phyloP scores from a whole-genome alignment of 1,140 invertebrate species.

The Bombus sibiricus region DNA sequence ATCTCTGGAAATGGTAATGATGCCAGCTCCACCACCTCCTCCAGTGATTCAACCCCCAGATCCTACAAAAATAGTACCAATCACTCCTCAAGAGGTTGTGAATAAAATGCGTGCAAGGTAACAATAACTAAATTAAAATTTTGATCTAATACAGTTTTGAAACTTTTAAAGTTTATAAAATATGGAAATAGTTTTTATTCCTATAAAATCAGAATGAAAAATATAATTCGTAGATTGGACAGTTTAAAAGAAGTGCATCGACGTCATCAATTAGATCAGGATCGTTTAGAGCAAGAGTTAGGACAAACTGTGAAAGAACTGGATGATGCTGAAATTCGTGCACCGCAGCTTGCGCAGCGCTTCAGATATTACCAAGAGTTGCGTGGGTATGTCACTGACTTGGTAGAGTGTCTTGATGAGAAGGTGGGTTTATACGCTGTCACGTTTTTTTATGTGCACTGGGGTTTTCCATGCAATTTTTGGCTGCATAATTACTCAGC shows the following conservation, averaged over 20 bases:
- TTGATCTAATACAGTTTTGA: slow-evolving; percentile 29
- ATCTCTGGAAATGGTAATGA: slow-evolving; percentile 77
- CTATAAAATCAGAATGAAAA: slow-evolving; percentile 55
- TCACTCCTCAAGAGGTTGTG: slow-evolving; percentile 85
- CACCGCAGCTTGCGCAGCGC: slow-evolving; percentile 87
- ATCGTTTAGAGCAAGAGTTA: slow-evolving; percentile 84
- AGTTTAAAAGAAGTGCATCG: slow-evolving; percentile 85
- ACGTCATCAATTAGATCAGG: slow-evolving; percentile 82
- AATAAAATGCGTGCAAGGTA: slow-evolving; percentile 85
- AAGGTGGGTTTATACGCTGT: slow-evolving; percentile 88
- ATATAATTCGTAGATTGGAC: slow-evolving; percentile 81
- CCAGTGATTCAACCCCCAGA: slow-evolving; percentile 79
- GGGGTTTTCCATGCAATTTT: slow-evolving; percentile 68
- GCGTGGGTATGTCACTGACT: slow-evolving; percentile 97
- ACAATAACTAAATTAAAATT: slow-evolving; percentile 48
- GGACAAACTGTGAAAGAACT: slow-evolving; percentile 85
- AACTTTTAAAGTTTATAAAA: background rate
- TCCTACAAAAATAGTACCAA: slow-evolving; percentile 80
- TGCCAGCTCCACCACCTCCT: slow-evolving; percentile 80
- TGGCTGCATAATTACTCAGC: slow-evolving; percentile 57
- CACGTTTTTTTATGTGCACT: slow-evolving; percentile 77
- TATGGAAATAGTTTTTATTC: background rate
- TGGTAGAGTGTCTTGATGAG: slow-evolving; percentile 97
- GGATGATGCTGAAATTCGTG: slow-evolving; percentile 85
- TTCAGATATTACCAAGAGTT: slow-evolving; percentile 98